Evolutionary conservation across 92 coral and sea anemone species (phyloP).

Genomic region (Phenganax stokvisi): DNA sequence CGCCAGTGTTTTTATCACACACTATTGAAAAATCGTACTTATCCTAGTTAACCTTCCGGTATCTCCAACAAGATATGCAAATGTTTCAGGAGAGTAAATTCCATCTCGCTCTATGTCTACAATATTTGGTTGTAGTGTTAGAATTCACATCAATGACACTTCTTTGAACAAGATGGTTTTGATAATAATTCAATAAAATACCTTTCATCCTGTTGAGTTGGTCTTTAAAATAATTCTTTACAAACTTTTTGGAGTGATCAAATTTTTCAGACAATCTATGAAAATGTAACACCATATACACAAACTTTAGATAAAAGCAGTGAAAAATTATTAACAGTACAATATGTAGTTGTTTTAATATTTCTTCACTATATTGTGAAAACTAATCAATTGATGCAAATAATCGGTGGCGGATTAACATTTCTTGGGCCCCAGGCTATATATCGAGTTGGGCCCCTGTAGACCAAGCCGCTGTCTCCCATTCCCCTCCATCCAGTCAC

Average conservation of each 20-base stretch:
- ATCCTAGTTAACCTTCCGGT: conserved; percentile 8
- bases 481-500: no score
- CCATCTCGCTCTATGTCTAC: conserved; percentile 26
- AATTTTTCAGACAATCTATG: conserved; percentile 9
- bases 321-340: no score
- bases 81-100: conserved; percentile 27
- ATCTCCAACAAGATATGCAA: conserved; percentile 24
- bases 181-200: neutral
- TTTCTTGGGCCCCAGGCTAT: no score
- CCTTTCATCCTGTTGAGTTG: conserved; percentile 23
- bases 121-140: neutral
- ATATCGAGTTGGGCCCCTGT: no score
- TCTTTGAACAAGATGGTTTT: neutral
- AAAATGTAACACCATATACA: neutral
- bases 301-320: neutral
- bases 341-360: no score
- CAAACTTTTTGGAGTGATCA: neutral
- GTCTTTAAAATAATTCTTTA: conserved; percentile 7
- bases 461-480: no score
- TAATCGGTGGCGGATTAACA: neutral
- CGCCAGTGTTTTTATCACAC: neutral
- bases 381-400: neutral
- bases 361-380: no score
- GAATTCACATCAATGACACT: neutral
- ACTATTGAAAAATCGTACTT: neutral